Conservation (phyloP, 1,140 invertebrate genomes). For the Danaus melanippus region DNA sequence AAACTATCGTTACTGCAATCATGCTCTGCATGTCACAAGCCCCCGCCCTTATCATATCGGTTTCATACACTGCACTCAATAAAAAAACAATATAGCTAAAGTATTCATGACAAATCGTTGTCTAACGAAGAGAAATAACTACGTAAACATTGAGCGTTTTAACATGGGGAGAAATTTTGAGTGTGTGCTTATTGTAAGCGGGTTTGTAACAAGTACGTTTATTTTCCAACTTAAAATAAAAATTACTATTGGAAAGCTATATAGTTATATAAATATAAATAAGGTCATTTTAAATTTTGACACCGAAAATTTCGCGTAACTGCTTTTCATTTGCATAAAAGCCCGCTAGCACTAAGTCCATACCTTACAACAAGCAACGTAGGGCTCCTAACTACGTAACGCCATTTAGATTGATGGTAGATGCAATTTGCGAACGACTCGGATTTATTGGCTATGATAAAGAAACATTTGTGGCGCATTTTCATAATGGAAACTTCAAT, state of each 20-base stretch:
- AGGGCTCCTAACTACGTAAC: constrained; percentile 59
- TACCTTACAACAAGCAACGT: constrained; percentile 17
- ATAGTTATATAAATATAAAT: too few species aligned
- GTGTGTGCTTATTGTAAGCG: constrained; percentile 29
- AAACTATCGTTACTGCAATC: too few species aligned
- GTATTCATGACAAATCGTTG: constrained; percentile 69
- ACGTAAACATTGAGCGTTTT: constrained; percentile 55
- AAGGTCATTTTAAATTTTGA: too few species aligned
- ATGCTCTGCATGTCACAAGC: neutral
- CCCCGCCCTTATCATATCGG: constrained; percentile 23
- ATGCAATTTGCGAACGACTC: constrained; percentile 63
- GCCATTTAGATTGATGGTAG: constrained; percentile 65
- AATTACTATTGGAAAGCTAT: too few species aligned
- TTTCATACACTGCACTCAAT: constrained; percentile 50
- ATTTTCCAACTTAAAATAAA: too few species aligned
- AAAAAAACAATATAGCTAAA: constrained; percentile 68
- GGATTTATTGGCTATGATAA: constrained; percentile 62
- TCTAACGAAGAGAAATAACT: constrained; percentile 69
- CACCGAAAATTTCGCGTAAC: too few species aligned
- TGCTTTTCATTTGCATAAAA: too few species aligned
- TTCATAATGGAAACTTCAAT: constrained; percentile 29
- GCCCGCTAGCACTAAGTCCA: constrained; percentile 27
- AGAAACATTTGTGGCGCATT: constrained; percentile 39
- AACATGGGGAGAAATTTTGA: constrained; percentile 27
- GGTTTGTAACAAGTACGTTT: constrained; percentile 5